These are phyloP conservation scores for Pardosa pseudoannulata DNA, from an alignment of 2,888 invertebrate species.

Conservation along the genomic window DNA sequence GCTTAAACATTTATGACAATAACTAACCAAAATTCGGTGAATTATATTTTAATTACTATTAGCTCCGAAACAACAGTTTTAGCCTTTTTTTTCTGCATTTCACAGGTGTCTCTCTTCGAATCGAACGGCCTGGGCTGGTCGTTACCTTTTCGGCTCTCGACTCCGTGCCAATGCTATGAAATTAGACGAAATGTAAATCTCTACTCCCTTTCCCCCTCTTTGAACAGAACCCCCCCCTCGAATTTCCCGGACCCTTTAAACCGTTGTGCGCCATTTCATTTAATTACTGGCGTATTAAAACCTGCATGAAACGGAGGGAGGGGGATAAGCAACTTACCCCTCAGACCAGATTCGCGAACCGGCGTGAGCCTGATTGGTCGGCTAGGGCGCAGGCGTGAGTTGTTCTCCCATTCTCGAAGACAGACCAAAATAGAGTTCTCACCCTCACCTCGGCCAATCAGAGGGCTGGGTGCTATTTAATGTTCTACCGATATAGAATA, in stretches of 20 bases:
- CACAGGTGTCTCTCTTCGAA: neutral
- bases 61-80: no score
- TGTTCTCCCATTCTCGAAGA: constrained; percentile 9
- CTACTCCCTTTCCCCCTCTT: neutral
- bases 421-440: constrained; percentile 9
- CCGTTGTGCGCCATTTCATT: constrained; percentile 54
- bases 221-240: neutral
- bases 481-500: constrained; percentile 8
- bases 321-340: constrained; percentile 16
- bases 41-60: no score
- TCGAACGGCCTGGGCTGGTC: neutral
- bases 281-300: constrained; percentile 56
- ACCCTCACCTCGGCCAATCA: constrained; percentile 45
- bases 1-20: no score
- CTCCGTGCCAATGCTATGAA: neutral
- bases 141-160: neutral
- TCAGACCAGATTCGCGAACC: constrained; percentile 16
- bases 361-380: constrained; percentile 14
- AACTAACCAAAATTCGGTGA: no score
- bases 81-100: no score
- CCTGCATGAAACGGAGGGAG: constrained; percentile 14
- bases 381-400: constrained; percentile 21
- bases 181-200: neutral
- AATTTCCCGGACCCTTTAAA: constrained; percentile 28
- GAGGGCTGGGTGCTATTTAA: constrained; percentile 7